These are phyloP conservation scores for Bombus balteatus DNA, from an alignment of 1,140 invertebrate genomes.

Conservation along the genomic window DNA sequence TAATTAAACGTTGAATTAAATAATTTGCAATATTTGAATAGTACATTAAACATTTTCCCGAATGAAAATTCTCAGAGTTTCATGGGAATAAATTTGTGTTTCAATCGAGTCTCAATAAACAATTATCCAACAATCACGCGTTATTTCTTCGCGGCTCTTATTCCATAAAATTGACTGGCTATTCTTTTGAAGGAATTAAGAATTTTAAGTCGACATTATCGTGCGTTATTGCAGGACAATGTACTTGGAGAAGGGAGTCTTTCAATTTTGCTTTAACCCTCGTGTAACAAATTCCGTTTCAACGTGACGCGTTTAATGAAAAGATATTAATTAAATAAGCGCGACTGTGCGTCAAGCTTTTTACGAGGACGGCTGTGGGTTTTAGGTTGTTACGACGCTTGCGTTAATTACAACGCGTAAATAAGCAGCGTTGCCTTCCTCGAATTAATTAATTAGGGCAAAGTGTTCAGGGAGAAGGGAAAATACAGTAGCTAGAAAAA, in stretches of 20 bases:
- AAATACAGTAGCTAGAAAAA: neutral
- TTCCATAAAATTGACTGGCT: too few species aligned
- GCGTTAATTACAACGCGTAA: constrained; percentile 20
- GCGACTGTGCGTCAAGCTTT: neutral
- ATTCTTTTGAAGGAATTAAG: neutral
- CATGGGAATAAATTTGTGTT: neutral
- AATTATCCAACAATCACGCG: too few species aligned
- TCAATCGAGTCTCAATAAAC: neutral
- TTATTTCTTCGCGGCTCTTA: neutral
- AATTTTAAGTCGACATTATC: neutral
- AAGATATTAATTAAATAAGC: constrained; percentile 18
- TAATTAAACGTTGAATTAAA: too few species aligned
- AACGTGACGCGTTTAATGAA: constrained; percentile 24
- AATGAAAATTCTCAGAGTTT: too few species aligned
- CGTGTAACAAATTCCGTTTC: neutral
- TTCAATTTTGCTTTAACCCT: neutral
- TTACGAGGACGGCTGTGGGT: neutral
- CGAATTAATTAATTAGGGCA: constrained; percentile 39
- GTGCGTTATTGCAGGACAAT: too few species aligned
- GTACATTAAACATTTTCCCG: too few species aligned
- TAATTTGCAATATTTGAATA: too few species aligned
- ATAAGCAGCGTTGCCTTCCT: constrained; percentile 1
- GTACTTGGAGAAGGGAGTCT: neutral
- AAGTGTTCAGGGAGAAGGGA: neutral
- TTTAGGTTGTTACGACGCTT: neutral